These are phyloP conservation scores for Cyprinodon tularosa DNA, from an alignment of 2,113 vertebrate genomes.

Conservation along the genomic window DNA sequence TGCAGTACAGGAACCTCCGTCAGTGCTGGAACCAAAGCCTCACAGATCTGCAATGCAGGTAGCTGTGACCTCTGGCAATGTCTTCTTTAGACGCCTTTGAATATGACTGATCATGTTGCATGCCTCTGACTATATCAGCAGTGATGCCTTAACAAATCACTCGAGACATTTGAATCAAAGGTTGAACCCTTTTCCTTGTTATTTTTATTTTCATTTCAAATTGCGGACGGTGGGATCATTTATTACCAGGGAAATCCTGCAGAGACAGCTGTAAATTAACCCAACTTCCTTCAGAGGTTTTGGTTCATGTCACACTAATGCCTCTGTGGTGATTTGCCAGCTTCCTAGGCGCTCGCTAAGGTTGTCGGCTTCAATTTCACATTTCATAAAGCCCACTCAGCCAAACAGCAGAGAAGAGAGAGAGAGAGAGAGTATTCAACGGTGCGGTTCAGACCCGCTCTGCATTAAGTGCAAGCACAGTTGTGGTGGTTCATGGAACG, in stretches of 20 bases:
- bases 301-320: conserved; percentile 18
- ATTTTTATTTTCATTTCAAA: not conserved
- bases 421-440: conserved; percentile 5
- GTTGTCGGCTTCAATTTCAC: conserved; percentile 64
- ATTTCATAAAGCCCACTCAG: conserved; percentile 54
- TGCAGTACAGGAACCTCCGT: not conserved
- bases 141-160: not conserved
- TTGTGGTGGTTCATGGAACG: not conserved
- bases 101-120: conserved; percentile 1
- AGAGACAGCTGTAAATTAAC: conserved; percentile 13
- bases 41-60: conserved; percentile 62
- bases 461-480: conserved; percentile 3
- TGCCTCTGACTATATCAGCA: not conserved
- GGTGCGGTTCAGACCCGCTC: conserved; percentile 12
- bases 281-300: conserved; percentile 22
- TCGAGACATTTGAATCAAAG: not conserved
- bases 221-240: not conserved
- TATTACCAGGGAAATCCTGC: not conserved
- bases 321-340: conserved; percentile 25
- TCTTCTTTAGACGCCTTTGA: conserved; percentile 23
- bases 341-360: conserved; percentile 28
- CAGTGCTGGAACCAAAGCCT: conserved; percentile 11
- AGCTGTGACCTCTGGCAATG: conserved; percentile 54
- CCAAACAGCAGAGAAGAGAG: conserved; percentile 23
- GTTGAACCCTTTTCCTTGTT: not conserved